Percentiles rank a stretch among this genome's conserved stretches.
phyloP scores from a whole-genome alignment of 2,888 invertebrate genomes.

The Synergus laeviventris region DNA sequence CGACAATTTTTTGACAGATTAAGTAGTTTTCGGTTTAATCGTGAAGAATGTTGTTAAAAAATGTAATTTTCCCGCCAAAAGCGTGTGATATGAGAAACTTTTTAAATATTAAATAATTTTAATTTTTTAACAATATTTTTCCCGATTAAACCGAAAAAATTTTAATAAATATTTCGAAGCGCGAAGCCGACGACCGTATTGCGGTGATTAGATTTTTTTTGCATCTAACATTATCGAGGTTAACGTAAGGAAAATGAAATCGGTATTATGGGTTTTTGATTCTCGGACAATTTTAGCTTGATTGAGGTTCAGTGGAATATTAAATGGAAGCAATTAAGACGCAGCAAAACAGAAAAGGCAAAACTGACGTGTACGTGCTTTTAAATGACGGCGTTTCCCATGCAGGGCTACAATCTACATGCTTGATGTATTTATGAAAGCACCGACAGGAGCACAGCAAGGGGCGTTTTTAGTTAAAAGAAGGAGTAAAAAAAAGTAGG shows the following conservation, averaged over 20 bases:
- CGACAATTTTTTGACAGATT: too few relatives aligned
- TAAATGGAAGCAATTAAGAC: conserved; percentile 27
- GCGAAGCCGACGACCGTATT: too few relatives aligned
- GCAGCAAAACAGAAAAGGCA: conserved; percentile 30
- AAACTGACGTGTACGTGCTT: conserved; percentile 56
- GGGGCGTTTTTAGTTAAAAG: conserved; percentile 57
- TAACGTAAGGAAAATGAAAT: not conserved
- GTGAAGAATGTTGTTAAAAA: too few relatives aligned
- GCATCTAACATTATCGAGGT: too few relatives aligned
- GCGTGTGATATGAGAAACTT: too few relatives aligned
- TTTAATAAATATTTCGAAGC: too few relatives aligned
- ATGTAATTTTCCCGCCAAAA: too few relatives aligned
- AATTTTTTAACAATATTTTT: too few relatives aligned
- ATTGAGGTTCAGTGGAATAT: not conserved
- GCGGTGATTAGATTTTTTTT: too few relatives aligned
- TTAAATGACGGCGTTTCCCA: conserved; percentile 63
- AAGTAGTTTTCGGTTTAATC: too few relatives aligned
- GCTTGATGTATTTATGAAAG: conserved; percentile 52
- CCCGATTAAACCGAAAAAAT: too few relatives aligned
- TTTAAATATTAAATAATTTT: too few relatives aligned
- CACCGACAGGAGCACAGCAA: conserved; percentile 52
- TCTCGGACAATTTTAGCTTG: not conserved
- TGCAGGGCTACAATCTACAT: conserved; percentile 49
- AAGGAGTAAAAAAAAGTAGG: conserved; percentile 62
- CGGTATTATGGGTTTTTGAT: not conserved